Evolutionary conservation across 2,797 vertebrate genomes (phyloP), one percentile per base, ranked within the genome.

Genomic region (Liasis olivaceus): DNA sequence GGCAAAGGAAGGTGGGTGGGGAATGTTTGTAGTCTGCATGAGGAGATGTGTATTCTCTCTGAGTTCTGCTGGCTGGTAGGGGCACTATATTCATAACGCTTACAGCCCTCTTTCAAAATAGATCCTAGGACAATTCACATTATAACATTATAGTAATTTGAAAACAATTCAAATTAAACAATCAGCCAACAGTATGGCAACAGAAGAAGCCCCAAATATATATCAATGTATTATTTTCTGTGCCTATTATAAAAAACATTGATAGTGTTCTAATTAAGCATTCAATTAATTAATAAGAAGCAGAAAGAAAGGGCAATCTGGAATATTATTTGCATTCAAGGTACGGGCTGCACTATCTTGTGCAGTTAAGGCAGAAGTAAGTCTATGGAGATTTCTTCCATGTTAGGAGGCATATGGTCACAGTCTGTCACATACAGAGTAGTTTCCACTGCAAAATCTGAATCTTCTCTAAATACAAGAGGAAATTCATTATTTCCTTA

Each of bases 401-500:
- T 13, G 15, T n/a, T 22, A 51, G n/a, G 17, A 24, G 15, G 28
- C 58, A 91, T 28, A 91, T 12, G 54, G 64, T 12, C 17, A 51
- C 26, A 88, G 58, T 4, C 20, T 88, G 28, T 42, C 56, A 62
- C 17, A 54, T 86, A 66, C 1, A 58, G 22, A 88, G 13, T 54
- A 54, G 77, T 89, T 96, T 94, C 94, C 87, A 72, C 28, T 94
- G 88, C 89, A 89, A 94, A 95, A 94, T 88, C 84, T 89, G n/a
- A 93, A 24, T 59, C 11, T 88, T 89, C 14, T 89, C 72, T 95
- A 94, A 95, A 93, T 89, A 90, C 4, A 93, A 42, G 96, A 58
- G 87, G 90, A 96, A 97, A 93, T 95, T 42, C 42, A 20, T 94
- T 95, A 54, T 96, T 95, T 87, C 93, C 85, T 91, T 92, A 91